These are phyloP conservation scores for Pteruthius melanotis DNA, from an alignment of 2,113 vertebrate species.

Conservation along the genomic window DNA sequence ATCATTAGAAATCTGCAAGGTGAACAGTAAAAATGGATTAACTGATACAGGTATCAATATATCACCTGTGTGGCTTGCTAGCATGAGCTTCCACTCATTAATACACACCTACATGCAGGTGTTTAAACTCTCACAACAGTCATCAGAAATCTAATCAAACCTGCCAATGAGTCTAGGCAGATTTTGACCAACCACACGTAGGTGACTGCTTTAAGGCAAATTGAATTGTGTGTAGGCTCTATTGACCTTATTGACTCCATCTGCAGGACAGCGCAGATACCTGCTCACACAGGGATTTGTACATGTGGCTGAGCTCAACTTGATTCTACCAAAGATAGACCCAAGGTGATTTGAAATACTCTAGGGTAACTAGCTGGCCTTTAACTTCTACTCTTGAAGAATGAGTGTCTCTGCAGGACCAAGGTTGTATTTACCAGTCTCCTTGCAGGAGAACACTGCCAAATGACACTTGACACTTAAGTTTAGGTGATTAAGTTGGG, in stretches of 20 bases:
- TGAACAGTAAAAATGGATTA: background rate
- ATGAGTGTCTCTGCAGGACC: background rate
- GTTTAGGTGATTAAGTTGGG: background rate
- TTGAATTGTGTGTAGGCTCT: background rate
- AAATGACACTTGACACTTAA: background rate
- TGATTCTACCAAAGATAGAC: background rate
- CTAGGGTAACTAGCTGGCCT: background rate
- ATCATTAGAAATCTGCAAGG: conserved; percentile 87
- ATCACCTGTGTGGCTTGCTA: background rate
- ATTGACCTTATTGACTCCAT: background rate
- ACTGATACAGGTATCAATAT: background rate
- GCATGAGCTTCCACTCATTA: background rate
- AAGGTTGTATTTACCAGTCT: background rate
- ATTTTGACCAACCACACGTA: background rate
- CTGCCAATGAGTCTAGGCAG: background rate
- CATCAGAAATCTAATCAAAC: background rate
- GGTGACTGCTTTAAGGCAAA: background rate
- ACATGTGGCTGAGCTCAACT: background rate
- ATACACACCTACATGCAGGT: background rate
- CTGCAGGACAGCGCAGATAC: background rate
- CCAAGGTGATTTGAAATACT: background rate
- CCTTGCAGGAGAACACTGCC: background rate
- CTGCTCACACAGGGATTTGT: background rate
- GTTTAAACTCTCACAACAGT: background rate
- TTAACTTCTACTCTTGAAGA: background rate